Evolutionary conservation across 2,113 vertebrate species (phyloP), one percentile per base, ranked within the genome.

Genomic region (Mungos mungo): DNA sequence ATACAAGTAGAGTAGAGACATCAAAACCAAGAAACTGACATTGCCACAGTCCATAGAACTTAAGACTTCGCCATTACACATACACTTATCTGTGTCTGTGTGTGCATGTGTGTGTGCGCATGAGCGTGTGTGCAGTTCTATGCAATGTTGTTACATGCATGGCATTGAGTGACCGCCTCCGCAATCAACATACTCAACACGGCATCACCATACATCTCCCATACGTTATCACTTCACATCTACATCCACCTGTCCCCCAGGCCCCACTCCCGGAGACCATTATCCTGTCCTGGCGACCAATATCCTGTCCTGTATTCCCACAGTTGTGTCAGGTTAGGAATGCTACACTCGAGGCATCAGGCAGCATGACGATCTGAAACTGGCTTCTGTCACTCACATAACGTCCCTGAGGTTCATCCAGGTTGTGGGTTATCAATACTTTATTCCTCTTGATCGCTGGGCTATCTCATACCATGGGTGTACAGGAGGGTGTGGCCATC

Each of bases 401-500:
- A 60, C 54, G 71, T 74, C 71, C 72, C 33, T 84, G 23, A 65
- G 13, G 14, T 19, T 35, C 38, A 54, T 71, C 41, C 65, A 71
- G 60, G 16, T 25, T 60, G 57, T 41, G 15, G 52, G 2, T 47
- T 11, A 57, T 29, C 4, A 47, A 15, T 23, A 16, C 52, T 41
- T 47, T 1, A 23, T 71, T 18, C 3, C n/a, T 50, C 45, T 71
- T n/a, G 27, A 35, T 18, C 66, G 50, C n/a, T 14, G 13, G 47
- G 27, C 2, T 65, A 54, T 52, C 35, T 35, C 35, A 35, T 16
- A 23, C 15, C 18, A 4, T 29, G 14, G 60, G 41, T 52, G 7
- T n/a, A 41, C 0, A 7, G 15, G 15, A 35, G 15, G 41, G 1
- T 54, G 25, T 2, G 8, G 33, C 41, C 8, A 11, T 33, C 31